Evolutionary conservation across 2,113 vertebrate genomes (phyloP), one percentile per base, ranked within the genome.

Genomic region (Corydoras maculifer): DNA sequence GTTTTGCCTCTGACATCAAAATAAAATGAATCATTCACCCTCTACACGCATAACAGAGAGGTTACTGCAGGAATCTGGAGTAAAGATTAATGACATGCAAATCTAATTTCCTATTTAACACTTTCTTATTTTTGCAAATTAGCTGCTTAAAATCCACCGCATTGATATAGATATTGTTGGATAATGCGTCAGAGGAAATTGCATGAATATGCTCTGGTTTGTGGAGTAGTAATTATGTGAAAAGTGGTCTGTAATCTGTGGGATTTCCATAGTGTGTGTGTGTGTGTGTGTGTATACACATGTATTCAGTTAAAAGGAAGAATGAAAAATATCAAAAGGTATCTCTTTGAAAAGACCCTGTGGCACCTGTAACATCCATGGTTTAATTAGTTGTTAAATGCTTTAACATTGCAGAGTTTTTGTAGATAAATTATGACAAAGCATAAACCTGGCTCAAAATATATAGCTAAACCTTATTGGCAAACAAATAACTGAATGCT

Each of bases 181-280:
- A 58, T 73, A 55, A 35, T 74, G 66, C 80, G 69, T 87, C 84
- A 80, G 82, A 87, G 87, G 85, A 86, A 90, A 88, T 86, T 84
- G 81, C 81, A 81, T 88, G 84, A 88, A 88, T 86, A 85, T 85
- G 86, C 83, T 84, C 78, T 84, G 81, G 86, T 83, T 76, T 81
- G 82, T 73, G 80, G 81, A 86, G 77, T 85, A 87, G 87, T 80
- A 85, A 87, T 89, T 88, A 88, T 81, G 75, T 82, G 80, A 80
- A 81, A 87, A 85, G 85, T 87, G 86, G 85, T 77, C 86, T 88
- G 85, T 89, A 88, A 87, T 89, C 87, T 90, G 87, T 78, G 86
- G 85, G 82, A 51, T 78, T 80, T 80, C 79, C 77, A 75, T 80
- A 82, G 86, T 89, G 83, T 82, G 79, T 84, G 83, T 80, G 80